Evolutionary conservation across 2,797 vertebrate genomes (phyloP).

Genomic region (Tadarida brasiliensis): DNA sequence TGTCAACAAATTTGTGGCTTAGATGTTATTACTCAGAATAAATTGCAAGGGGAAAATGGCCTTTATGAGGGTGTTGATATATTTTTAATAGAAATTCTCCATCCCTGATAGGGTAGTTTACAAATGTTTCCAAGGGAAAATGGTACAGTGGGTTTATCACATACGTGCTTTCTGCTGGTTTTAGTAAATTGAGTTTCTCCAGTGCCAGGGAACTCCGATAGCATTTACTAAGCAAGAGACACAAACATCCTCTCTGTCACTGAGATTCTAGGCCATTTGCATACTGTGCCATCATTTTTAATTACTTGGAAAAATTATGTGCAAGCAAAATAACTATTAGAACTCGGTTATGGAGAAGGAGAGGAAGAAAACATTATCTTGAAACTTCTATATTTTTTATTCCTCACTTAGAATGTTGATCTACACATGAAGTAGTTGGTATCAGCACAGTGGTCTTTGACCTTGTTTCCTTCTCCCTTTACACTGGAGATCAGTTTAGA

Average conservation of each 20-base stretch:
- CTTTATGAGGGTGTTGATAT: slow-evolving; percentile 73
- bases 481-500: neutral
- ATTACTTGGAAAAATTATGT: slow-evolving; percentile 58
- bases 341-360: neutral
- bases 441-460: neutral
- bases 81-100: slow-evolving; percentile 70
- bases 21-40: slow-evolving; percentile 62
- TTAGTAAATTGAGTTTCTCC: slow-evolving; percentile 60
- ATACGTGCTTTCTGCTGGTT: slow-evolving; percentile 48
- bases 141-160: slow-evolving; percentile 54
- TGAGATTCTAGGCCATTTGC: neutral
- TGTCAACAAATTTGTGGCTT: slow-evolving; percentile 68
- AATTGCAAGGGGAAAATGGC: slow-evolving; percentile 66
- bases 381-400: neutral
- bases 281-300: slow-evolving; percentile 28
- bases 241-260: neutral
- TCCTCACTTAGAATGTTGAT: neutral
- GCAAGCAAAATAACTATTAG: neutral
- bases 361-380: neutral
- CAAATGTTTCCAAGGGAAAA: slow-evolving; percentile 57
- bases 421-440: neutral
- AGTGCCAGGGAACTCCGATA: neutral
- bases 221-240: slow-evolving; percentile 24
- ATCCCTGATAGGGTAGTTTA: slow-evolving; percentile 47
- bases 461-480: neutral